phyloP scores from a whole-genome alignment of 2,888 invertebrate genomes.

The Dendrolimus houi region DNA sequence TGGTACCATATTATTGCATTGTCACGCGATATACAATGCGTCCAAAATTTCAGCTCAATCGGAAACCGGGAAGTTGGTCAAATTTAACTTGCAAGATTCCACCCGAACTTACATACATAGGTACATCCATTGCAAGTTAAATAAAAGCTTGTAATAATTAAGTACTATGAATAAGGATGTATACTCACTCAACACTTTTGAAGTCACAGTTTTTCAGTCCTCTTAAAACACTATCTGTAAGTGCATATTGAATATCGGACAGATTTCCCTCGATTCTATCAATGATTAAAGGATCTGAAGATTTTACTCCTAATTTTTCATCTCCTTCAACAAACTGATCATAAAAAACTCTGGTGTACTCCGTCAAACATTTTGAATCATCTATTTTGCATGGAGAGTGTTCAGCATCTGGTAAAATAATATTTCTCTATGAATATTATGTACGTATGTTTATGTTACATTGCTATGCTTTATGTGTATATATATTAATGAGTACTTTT shows the following conservation, averaged over 20 bases:
- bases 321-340: not conserved
- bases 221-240: not conserved
- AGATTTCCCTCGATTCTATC: not conserved
- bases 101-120: too few relatives aligned
- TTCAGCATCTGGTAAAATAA: not conserved
- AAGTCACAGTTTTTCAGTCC: slow-evolving; percentile 1
- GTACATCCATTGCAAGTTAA: too few relatives aligned
- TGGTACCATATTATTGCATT: too few relatives aligned
- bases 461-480: too few relatives aligned
- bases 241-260: not conserved
- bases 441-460: too few relatives aligned
- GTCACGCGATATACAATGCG: too few relatives aligned
- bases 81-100: too few relatives aligned
- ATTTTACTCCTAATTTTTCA: not conserved
- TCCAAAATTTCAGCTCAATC: too few relatives aligned
- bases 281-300: not conserved
- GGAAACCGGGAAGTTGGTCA: too few relatives aligned
- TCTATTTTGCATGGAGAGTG: not conserved
- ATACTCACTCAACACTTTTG: not conserved
- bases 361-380: not conserved
- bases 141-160: too few relatives aligned
- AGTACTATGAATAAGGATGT: too few relatives aligned
- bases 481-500: too few relatives aligned
- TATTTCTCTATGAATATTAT: not conserved
- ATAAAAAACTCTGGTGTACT: not conserved